These are phyloP conservation scores for Coenonympha glycerion DNA, from an alignment of 2,888 invertebrate genomes.

Conservation along the genomic window DNA sequence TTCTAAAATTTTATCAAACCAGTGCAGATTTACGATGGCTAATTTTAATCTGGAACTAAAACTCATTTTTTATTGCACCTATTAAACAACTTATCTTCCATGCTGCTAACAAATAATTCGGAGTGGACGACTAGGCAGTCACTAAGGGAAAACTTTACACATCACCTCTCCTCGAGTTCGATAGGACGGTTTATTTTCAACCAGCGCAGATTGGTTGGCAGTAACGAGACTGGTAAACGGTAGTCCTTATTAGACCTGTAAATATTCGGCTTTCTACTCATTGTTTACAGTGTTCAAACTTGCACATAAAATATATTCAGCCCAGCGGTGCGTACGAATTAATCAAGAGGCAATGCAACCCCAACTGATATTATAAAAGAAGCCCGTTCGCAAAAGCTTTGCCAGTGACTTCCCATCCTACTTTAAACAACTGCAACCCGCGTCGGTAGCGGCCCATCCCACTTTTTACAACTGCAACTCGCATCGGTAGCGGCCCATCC, in stretches of 20 bases:
- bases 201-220: constrained; percentile 61
- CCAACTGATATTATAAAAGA: not conserved
- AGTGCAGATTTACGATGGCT: not conserved
- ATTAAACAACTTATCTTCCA: constrained; percentile 30
- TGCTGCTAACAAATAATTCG: constrained; percentile 35
- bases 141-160: constrained; percentile 43
- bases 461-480: no score
- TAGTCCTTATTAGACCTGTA: constrained; percentile 64
- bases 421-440: no score
- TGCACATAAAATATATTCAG: not conserved
- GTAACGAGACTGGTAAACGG: constrained; percentile 65
- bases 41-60: not conserved
- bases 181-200: constrained; percentile 50
- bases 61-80: constrained; percentile 15
- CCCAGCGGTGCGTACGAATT: not conserved
- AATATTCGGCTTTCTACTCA: constrained; percentile 42
- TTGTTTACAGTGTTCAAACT: constrained; percentile 7
- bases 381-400: not conserved
- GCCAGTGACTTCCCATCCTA: no score
- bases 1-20: not conserved
- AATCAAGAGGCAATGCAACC: not conserved
- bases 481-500: no score
- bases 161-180: constrained; percentile 54
- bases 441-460: no score
- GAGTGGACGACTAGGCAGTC: constrained; percentile 32